These are phyloP conservation scores for Prietella phreatophila DNA, from an alignment of 2,113 vertebrate species.

Conservation along the genomic window DNA sequence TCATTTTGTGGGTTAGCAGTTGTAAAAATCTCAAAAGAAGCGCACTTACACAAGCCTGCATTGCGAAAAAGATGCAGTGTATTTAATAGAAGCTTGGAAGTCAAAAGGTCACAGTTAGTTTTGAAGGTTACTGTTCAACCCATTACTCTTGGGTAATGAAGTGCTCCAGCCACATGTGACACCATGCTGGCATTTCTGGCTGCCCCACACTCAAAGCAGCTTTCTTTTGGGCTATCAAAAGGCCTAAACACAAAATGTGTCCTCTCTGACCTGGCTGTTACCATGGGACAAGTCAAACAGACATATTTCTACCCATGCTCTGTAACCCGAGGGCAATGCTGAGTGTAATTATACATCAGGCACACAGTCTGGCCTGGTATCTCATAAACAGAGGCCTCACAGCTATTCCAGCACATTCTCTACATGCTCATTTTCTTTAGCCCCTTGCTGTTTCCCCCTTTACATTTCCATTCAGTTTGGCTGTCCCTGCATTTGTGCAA, in stretches of 20 bases:
- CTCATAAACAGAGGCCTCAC: conserved; percentile 35
- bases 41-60: neutral
- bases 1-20: neutral
- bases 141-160: conserved; percentile 48
- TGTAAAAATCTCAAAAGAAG: neutral
- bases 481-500: neutral
- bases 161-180: conserved; percentile 40
- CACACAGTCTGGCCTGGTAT: conserved; percentile 29
- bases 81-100: conserved; percentile 27
- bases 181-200: conserved; percentile 39
- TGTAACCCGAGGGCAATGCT: conserved; percentile 36
- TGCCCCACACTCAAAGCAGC: conserved; percentile 38
- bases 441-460: neutral
- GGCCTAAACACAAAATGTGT: conserved; percentile 50
- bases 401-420: conserved; percentile 18
- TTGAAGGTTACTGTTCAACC: conserved; percentile 52
- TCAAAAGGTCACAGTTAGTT: conserved; percentile 40
- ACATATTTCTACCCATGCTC: conserved; percentile 51
- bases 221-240: conserved; percentile 51
- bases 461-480: neutral
- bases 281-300: conserved; percentile 52
- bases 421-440: conserved; percentile 24
- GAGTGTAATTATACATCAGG: conserved; percentile 49
- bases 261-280: conserved; percentile 51
- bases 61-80: neutral